A percentile compares a stretch with the other conserved stretches of the same genome.
phyloP scores from a whole-genome alignment of 2,113 vertebrate genomes.

The Loxodonta africana region DNA sequence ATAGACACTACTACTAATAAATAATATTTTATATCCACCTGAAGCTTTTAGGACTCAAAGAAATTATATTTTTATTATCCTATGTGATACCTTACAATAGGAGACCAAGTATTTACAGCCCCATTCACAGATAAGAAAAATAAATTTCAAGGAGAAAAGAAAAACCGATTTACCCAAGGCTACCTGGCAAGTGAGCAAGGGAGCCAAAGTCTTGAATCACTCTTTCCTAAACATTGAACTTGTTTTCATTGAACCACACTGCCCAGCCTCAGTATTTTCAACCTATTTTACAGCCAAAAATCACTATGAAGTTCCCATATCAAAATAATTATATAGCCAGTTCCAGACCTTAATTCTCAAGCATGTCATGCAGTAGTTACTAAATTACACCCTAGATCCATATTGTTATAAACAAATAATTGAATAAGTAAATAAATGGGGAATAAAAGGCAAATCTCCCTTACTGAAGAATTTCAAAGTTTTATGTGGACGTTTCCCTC shows the following conservation, averaged over 20 bases:
- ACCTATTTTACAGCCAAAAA: not conserved
- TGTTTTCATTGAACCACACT: not conserved
- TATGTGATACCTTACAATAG: constrained; percentile 33
- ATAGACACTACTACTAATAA: not conserved
- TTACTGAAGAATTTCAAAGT: not conserved
- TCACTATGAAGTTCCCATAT: not conserved
- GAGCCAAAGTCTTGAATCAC: not conserved
- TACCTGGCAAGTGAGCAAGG: not conserved
- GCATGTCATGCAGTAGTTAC: not conserved
- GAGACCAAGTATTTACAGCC: not conserved
- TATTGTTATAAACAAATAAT: not conserved
- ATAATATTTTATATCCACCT: constrained; percentile 26
- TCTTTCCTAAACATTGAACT: constrained; percentile 25
- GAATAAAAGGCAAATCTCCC: not conserved
- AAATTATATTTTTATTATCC: constrained; percentile 21
- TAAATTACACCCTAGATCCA: not conserved
- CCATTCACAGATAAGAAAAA: constrained; percentile 47
- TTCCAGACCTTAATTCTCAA: not conserved
- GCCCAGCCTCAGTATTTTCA: not conserved
- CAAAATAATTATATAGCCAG: not conserved
- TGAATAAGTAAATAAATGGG: not conserved
- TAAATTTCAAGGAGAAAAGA: constrained; percentile 54
- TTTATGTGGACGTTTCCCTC: not conserved
- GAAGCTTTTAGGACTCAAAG: not conserved
- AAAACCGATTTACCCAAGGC: constrained; percentile 38